Percentiles rank a stretch among this genome's conserved stretches.
Evolutionary conservation across 2,113 vertebrate genomes (phyloP).

Genomic region (Myrmecophaga tridactyla): DNA sequence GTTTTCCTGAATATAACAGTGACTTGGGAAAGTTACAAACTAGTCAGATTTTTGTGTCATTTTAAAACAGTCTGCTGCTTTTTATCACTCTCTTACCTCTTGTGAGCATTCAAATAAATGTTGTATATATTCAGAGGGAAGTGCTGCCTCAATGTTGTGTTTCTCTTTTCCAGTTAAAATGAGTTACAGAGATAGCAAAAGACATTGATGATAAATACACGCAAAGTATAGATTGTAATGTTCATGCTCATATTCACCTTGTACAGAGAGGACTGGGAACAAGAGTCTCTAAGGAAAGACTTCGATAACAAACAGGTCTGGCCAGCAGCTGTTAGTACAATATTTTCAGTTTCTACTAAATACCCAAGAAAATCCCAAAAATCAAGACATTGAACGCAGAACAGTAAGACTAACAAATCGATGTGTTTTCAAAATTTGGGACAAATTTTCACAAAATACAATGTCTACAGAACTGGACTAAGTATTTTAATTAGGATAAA

Average conservation of each 20-base stretch:
- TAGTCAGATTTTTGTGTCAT: not conserved
- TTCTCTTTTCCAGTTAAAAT: not conserved
- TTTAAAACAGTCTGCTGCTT: not conserved
- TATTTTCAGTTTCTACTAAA: conserved; percentile 18
- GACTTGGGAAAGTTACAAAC: not conserved
- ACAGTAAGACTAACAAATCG: not conserved
- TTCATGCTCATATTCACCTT: not conserved
- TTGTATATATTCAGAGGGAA: not conserved
- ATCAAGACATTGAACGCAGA: not conserved
- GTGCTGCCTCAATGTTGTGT: not conserved
- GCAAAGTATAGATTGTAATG: not conserved
- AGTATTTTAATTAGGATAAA: not conserved
- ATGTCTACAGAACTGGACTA: not conserved
- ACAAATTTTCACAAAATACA: not conserved
- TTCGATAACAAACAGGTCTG: not conserved
- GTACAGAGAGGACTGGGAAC: not conserved
- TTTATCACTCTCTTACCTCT: not conserved
- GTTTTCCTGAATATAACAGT: not conserved
- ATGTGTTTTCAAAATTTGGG: not conserved
- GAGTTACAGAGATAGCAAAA: not conserved
- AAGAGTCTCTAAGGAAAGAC: not conserved
- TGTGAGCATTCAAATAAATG: not conserved
- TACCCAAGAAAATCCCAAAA: not conserved
- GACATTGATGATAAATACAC: no score
- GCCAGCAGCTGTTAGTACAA: not conserved